Evolutionary conservation across 2,113 vertebrate genomes (phyloP).

Genomic region (Plotosus lineatus): DNA sequence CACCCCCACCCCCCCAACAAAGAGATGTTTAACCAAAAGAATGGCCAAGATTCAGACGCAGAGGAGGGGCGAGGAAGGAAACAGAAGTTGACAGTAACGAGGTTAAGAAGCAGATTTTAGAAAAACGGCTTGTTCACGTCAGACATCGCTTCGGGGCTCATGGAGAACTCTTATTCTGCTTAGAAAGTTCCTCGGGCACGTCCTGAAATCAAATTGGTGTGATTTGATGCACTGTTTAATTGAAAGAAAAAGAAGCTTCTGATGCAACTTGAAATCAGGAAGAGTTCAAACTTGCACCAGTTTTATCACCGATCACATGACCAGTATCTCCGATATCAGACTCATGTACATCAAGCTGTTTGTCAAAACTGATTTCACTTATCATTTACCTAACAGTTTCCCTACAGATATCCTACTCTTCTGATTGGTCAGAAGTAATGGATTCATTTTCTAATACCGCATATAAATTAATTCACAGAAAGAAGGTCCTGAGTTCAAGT

Average conservation of each 20-base stretch:
- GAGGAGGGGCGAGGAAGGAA: constrained; percentile 35
- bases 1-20: neutral
- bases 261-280: constrained; percentile 59
- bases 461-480: no score
- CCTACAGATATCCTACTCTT: no score
- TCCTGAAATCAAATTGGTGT: constrained; percentile 71
- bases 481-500: no score
- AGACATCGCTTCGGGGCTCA: constrained; percentile 62
- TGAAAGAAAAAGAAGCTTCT: constrained; percentile 61
- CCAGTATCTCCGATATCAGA: constrained; percentile 37
- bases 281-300: constrained; percentile 54
- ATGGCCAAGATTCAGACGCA: neutral
- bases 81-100: constrained; percentile 30
- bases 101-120: constrained; percentile 50
- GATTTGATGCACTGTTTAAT: constrained; percentile 55
- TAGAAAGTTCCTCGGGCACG: constrained; percentile 63
- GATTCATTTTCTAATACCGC: no score
- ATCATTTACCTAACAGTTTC: no score
- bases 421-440: no score
- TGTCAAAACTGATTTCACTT: no score
- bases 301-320: constrained; percentile 64
- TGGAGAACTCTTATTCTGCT: constrained; percentile 51
- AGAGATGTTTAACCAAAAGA: neutral
- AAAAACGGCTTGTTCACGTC: constrained; percentile 59
- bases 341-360: neutral